Evolutionary conservation across 1,140 invertebrate species (phyloP).

Genomic region (Thalassaphorura encarpata): DNA sequence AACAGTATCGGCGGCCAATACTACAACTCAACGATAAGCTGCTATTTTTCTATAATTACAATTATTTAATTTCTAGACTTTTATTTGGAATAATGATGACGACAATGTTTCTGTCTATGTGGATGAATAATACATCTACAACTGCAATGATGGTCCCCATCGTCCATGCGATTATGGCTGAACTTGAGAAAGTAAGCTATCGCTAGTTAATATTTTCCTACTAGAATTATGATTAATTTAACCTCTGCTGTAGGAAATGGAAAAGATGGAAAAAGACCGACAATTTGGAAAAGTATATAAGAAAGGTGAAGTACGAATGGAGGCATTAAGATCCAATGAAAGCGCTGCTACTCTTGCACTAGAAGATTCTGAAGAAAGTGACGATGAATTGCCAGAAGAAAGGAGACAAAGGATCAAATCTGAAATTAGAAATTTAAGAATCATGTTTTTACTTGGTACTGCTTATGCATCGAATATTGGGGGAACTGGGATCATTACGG

Average conservation of each 20-base stretch:
- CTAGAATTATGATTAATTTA: no score
- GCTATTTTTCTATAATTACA: not conserved
- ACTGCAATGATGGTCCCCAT: conserved; percentile 38
- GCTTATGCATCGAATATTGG: conserved; percentile 31
- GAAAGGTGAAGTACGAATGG: no score
- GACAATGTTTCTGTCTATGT: conserved; percentile 43
- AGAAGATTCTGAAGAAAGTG: no score
- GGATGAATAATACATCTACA: conserved; percentile 42
- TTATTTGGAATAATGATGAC: conserved; percentile 43
- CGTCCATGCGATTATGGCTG: conserved; percentile 28
- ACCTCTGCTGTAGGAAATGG: no score
- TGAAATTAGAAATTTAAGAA: conserved; percentile 22
- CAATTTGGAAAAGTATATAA: no score
- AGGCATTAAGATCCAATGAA: no score
- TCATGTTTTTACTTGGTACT: conserved; percentile 29
- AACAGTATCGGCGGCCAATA: no score
- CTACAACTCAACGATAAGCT: no score
- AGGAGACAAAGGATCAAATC: conserved; percentile 10
- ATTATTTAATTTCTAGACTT: conserved; percentile 31
- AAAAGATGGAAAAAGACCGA: no score
- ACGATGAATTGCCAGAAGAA: not conserved
- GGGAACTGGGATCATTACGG: conserved; percentile 45
- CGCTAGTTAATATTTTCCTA: no score
- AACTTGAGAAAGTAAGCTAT: conserved; percentile 17
- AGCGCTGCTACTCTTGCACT: no score